Evolutionary conservation across 2,888 invertebrate genomes (phyloP).

Genomic region (Theristus sp.): DNA sequence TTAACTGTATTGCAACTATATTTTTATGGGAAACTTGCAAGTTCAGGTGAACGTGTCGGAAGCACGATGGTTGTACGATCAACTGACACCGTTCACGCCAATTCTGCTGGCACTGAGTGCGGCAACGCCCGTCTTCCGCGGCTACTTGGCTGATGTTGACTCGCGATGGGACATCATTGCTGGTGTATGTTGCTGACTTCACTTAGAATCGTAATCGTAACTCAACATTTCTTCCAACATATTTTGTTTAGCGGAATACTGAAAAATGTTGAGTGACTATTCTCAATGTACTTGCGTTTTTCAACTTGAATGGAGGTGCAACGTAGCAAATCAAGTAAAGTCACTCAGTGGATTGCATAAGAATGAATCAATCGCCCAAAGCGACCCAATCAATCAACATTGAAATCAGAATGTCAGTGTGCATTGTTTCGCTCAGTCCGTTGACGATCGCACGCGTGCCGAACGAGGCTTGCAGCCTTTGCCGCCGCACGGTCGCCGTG

Average conservation of each 20-base stretch:
- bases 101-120: constrained; percentile 94
- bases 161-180: constrained; percentile 95
- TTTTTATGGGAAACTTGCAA: no score
- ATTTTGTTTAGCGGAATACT: not conserved
- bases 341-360: no score
- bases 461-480: constrained; percentile 52
- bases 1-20: no score
- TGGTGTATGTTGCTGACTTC: constrained; percentile 31
- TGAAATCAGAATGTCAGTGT: no score
- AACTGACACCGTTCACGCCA: constrained; percentile 84
- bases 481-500: constrained; percentile 48
- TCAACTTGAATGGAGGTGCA: no score
- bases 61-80: constrained; percentile 85
- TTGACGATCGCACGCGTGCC: constrained; percentile 79
- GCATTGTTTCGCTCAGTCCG: no score
- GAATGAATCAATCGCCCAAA: no score
- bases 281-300: no score
- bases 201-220: not conserved
- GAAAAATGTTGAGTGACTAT: no score
- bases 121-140: constrained; percentile 81
- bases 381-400: no score
- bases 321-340: no score
- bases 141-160: constrained; percentile 80
- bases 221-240: not conserved
- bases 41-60: constrained; percentile 58